Evolutionary conservation across 2,113 vertebrate genomes (phyloP), one percentile per base, ranked within the genome.

Genomic region (Danionella cerebrum): DNA sequence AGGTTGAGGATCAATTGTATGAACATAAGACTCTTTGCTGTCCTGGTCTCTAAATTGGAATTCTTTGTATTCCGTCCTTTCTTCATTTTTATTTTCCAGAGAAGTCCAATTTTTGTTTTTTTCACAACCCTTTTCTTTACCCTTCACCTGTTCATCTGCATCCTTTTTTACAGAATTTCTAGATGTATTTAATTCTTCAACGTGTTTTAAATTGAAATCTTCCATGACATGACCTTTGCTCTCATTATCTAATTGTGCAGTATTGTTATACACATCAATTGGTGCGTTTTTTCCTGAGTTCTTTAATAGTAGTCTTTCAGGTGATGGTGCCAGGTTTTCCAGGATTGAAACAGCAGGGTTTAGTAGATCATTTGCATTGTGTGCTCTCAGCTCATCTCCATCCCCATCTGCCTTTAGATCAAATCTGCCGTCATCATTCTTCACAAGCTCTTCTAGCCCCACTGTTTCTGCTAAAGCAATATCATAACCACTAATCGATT

Each of bases 401-500:
- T 22, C 22, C 2, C 25, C 16, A 39, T 50, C 33, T 41, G 11
- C 29, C 27, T n/a, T 35, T 3, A 44, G 52, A 39, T 71, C 48
- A 5, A 1, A 29, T 71, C 41, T 50, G 39, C 44, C 47, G 41
- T 11, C 24, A 66, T 47, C 21, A 18, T 9, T 35, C 50, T 57
- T 70, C 33, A 62, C 21, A 62, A 25, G 24, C 19, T 67, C 64
- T 44, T 6, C 12, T 25, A 51, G 51, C 65, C 57, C 71, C 27
- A 59, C 41, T 38, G 74, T 67, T 54, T 69, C 80, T 53, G 76
- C 71, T 63, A 72, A 54, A 58, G 73, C 63, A 45, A 80, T 64
- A 65, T 81, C 79, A 76, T 33, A 67, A 64, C 84, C 83, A 22
- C 60, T 77, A 72, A 78, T 76, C 11, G 73, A 60, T 76, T 88